phyloP scores from a whole-genome alignment of 2,888 invertebrate genomes.

The Drosophila anomalata region DNA sequence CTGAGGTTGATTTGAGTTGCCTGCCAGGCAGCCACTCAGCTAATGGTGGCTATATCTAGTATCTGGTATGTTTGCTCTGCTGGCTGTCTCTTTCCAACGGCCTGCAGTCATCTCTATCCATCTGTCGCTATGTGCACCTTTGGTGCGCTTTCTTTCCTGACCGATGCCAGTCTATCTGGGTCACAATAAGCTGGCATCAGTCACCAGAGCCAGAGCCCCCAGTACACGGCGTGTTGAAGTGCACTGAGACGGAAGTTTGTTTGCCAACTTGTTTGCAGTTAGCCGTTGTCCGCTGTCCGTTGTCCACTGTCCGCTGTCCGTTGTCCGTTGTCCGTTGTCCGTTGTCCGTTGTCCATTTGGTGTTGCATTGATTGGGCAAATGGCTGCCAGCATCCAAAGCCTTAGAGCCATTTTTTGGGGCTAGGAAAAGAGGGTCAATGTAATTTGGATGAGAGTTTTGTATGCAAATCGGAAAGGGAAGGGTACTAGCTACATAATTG shows the following conservation, averaged over 20 bases:
- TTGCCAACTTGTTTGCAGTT: conserved; percentile 57
- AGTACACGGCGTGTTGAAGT: conserved; percentile 57
- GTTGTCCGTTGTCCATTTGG: conserved; percentile 26
- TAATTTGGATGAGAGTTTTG: conserved; percentile 9
- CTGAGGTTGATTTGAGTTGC: conserved; percentile 12
- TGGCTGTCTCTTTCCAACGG: conserved; percentile 28
- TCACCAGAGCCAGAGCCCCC: conserved; percentile 6
- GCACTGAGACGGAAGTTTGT: conserved; percentile 69
- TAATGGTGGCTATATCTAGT: conserved; percentile 48
- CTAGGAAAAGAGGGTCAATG: conserved; percentile 18
- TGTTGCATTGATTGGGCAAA: conserved; percentile 54
- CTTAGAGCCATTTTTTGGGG: conserved; percentile 32
- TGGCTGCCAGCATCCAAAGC: conserved; percentile 33
- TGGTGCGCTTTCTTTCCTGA: conserved; percentile 50
- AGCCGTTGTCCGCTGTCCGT: conserved; percentile 19
- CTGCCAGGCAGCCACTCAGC: conserved; percentile 26
- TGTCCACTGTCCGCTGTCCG: conserved; percentile 20
- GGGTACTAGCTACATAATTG: not conserved
- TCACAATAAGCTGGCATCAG: conserved; percentile 53
- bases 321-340: conserved; percentile 24
- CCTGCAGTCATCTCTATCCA: conserved; percentile 2
- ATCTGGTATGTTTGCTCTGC: conserved; percentile 35
- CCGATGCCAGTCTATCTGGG: conserved; percentile 60
- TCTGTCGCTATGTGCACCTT: conserved; percentile 21
- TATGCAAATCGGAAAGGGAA: conserved; percentile 6